Evolutionary conservation across 2,113 vertebrate genomes (phyloP), one percentile per base, ranked within the genome.

Genomic region (Odontesthes bonariensis): DNA sequence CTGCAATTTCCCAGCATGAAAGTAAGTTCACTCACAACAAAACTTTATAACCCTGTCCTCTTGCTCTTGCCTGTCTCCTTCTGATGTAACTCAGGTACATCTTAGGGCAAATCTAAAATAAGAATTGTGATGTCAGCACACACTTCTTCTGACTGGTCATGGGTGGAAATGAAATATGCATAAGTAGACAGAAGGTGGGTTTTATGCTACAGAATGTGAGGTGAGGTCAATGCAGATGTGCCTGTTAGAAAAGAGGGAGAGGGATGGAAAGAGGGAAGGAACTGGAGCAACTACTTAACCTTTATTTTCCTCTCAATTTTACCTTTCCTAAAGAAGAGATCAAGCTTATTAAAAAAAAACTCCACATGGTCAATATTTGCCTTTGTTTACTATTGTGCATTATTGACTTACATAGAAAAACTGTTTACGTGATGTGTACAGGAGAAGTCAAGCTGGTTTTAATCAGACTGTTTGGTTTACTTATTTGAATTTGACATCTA

Each of bases 141-240:
- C 40, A 51, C 44, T 56, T 66, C 67, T 75, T 72, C 69, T 62
- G 62, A 64, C 49, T 3, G 6, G 68, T 65, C 62, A 86, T 54
- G 53, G 42, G 47, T 51, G 31, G 20, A 52, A 63, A 88, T 91
- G 73, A 82, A 85, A 81, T 69, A 89, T 91, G 59, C 32, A 85
- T 86, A 81, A 61, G 77, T 70, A 68, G 58, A 72, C 60, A 75
- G 57, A 71, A 69, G n/a, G 54, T 66, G 82, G 57, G 51, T 31
- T 53, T 67, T 27, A 81, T 77, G 71, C 64, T 58, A 73, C 79
- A 77, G 72, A 79, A 69, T 75, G 42, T 69, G 66, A 81, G 52
- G 8, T 76, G 33, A 65, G 51, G 40, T 66, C 62, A 20, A 38
- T 17, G 52, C 58, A 69, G 35, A 70, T 54, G 52, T 16, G 16